Base-by-base conservation (phyloP, 2,888 invertebrate species). In the Eristalis pertinax region DNA sequence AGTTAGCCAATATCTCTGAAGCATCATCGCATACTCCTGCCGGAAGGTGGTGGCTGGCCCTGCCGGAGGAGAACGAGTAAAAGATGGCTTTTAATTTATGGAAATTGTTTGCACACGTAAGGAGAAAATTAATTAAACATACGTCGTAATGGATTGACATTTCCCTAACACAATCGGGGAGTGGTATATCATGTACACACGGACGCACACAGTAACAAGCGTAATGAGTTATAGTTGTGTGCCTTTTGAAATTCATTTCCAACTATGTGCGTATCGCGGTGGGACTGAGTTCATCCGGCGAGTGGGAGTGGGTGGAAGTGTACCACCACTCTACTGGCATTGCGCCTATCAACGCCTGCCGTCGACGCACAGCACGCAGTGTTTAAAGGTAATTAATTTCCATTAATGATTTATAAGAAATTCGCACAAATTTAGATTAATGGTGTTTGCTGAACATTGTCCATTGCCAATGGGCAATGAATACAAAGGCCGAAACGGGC, bases 101-200 rank as follows among this genome's bases (percentile, higher is more conserved):
- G 84, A 87, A 87, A 87, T 84, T 84, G 80, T 76, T 84, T 84
- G 76, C 73, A 80, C 87, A 84, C 76, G 75, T 80, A 87, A 84
- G 79, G 72, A 80, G 79, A 84, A 87, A 87, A 84, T 87, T 87
- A 87, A 87, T 87, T 87, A 84, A 87, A 87, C 84, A 84, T 84
- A 83, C 74, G 75, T 72, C 70, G 82, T 86, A 82, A 82, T 86
- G 70, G 86, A 86, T 83, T 86, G 86, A 75, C 82, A 86, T 83
- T 83, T 41, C 79, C 58, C 75, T 67, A 67, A 73, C 50, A 62
- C 41, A 74, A 65, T 65, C 60, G 26, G 11, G 58, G 38, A 41
- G 24, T 58, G 64, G 38, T 43, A 50, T 10, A 15, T 22, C n/a
- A 19, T 50, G 13, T 29, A 58, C 35, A 76, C 58, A 72, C n/a